Base-by-base conservation (phyloP, 2,797 vertebrate genomes). In the Sternotherus odoratus region DNA sequence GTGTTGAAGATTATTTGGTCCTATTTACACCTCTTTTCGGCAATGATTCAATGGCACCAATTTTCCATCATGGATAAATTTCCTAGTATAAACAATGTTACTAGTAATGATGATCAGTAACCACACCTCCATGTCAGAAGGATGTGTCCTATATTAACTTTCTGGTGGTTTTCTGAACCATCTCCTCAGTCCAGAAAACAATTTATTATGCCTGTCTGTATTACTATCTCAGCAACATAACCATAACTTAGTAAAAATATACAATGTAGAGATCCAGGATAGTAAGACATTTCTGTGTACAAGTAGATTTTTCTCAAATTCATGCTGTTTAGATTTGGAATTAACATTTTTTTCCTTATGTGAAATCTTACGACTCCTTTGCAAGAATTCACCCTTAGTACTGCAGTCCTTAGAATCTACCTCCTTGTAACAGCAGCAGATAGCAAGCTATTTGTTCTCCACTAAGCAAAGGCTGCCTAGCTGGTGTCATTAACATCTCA, bases 261-360 rank as follows among this genome's bases (percentile, higher is more conserved):
- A 77, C 85, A 93, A 91, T 63, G 57, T 91, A 86, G 24, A 92
- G 39, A 28, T 84, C 30, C 82, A 53, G 82, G 17, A 57, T 13
- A 88, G 86, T 81, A 85, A 91, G 89, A 84, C 51, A 94, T 75
- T 63, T 92, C 48, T 53, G 6, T 83, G 66, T 50, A 93, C 54
- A 92, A 93, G 92, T 63, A 96, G 56, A 77, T 90, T 90, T 0
- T 77, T 90, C 93, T 79, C 77, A 93, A 88, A 89, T 50, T 93
- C 49, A 74, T 94, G 48, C 36, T 89, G 24, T 28, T 23, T 3
- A 50, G 46, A n/a, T 36, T 60, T 48, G 28, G 23, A 49, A n/a
- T 26, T 77, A 77, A n/a, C 5, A 1, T 79, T 89, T 69, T 8
- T 49, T 85, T 79, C 36, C 1, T 39, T 69, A 69, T 69, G 77